A percentile compares a stretch with the other conserved stretches of the same genome.
phyloP scores from a whole-genome alignment of 2,113 vertebrate species.

The Alethe castanea region DNA sequence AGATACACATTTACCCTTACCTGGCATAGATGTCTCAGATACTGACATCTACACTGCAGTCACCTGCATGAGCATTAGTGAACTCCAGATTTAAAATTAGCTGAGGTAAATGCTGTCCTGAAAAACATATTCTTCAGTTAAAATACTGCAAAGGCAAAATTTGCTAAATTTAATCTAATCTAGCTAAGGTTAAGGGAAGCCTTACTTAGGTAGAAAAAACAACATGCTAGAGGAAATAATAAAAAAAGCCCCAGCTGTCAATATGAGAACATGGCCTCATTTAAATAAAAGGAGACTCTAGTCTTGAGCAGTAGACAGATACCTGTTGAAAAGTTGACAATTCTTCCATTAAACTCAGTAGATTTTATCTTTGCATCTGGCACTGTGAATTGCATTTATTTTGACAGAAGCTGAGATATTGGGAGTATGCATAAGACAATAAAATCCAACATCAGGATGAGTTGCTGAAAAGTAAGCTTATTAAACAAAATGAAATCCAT shows the following conservation, averaged over 20 bases:
- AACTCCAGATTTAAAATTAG: neutral
- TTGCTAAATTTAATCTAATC: neutral
- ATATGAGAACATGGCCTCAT: neutral
- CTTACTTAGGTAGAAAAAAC: neutral
- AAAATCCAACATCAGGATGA: neutral
- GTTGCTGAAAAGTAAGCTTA: slow-evolving; percentile 2
- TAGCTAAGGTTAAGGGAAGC: neutral
- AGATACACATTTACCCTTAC: neutral
- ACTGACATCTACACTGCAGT: neutral
- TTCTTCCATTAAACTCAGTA: neutral
- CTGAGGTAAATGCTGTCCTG: neutral
- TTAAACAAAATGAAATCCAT: neutral
- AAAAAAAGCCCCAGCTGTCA: neutral
- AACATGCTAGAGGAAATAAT: neutral
- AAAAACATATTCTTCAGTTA: neutral
- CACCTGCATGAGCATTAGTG: neutral
- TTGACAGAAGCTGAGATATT: slow-evolving; percentile 13
- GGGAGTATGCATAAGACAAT: neutral
- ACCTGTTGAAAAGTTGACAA: slow-evolving; percentile 6
- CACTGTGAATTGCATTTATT: neutral
- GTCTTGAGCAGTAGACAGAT: neutral
- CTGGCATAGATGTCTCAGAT: neutral
- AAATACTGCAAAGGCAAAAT: neutral
- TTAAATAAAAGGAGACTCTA: neutral
- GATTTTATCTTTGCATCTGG: neutral